A percentile compares a stretch with the other conserved stretches of the same genome.
Conservation (phyloP, 2,113 vertebrate species). For the Tonatia bakeri region DNA sequence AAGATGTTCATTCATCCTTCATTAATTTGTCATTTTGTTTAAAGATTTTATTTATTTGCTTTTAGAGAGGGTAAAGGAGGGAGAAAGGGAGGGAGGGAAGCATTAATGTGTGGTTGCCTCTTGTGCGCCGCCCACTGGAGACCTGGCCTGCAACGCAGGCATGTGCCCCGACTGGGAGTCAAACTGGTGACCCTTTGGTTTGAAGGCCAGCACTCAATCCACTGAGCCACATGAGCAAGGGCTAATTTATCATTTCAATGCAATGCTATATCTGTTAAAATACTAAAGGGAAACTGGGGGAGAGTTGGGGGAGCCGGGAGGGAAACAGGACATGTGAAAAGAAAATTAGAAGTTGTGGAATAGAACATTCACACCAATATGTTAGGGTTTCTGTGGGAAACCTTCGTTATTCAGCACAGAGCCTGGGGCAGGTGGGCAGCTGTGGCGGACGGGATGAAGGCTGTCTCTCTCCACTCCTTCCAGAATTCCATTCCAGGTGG, state of each 20-base stretch:
- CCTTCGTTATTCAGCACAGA: background rate
- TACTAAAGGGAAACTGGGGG: background rate
- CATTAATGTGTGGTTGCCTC: no score
- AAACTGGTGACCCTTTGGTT: no score
- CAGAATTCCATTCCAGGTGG: background rate
- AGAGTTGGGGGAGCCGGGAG: background rate
- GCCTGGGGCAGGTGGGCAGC: background rate
- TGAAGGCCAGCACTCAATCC: no score
- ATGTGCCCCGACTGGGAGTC: no score
- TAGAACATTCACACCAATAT: background rate
- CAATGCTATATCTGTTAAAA: background rate
- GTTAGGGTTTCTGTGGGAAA: background rate
- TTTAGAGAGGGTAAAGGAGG: no score
- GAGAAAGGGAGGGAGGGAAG: no score
- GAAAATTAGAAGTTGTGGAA: background rate
- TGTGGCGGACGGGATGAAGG: background rate
- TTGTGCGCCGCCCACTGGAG: no score
- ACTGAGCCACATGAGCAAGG: no score
- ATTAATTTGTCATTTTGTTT: background rate
- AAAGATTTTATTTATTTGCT: no score
- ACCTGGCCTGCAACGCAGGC: no score
- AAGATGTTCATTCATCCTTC: background rate
- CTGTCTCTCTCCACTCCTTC: background rate
- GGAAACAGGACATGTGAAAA: background rate
- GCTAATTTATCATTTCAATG: background rate